These are phyloP conservation scores for Morinoia aosen DNA, from an alignment of 2,888 invertebrate species.

Conservation along the genomic window DNA sequence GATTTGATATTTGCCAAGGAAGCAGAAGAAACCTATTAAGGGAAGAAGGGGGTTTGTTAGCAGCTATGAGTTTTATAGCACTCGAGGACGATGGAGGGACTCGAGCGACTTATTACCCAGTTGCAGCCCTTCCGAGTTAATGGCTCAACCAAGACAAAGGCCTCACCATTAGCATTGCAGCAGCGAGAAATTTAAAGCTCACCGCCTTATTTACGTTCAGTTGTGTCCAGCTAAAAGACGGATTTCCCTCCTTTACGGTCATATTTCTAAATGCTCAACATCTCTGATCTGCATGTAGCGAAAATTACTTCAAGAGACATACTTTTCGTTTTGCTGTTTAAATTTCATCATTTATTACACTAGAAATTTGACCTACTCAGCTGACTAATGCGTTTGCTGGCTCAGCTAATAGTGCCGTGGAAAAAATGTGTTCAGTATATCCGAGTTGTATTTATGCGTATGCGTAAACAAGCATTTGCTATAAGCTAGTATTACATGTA, in stretches of 20 bases:
- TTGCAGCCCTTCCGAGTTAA: background rate
- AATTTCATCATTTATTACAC: too few species aligned
- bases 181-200: background rate
- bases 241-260: background rate
- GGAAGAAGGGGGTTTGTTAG: background rate
- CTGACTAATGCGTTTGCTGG: too few species aligned
- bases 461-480: too few species aligned
- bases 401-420: too few species aligned
- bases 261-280: background rate
- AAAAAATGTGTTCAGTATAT: too few species aligned
- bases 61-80: conserved; percentile 2
- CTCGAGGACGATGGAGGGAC: background rate
- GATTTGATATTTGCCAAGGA: background rate
- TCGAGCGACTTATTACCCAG: background rate
- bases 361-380: too few species aligned
- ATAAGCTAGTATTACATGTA: too few species aligned
- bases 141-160: conserved; percentile 23
- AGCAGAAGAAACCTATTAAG: background rate
- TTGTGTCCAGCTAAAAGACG: background rate
- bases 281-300: background rate
- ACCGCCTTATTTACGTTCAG: background rate
- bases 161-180: background rate
- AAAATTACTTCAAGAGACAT: background rate
- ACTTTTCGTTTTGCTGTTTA: too few species aligned
- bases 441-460: too few species aligned